These are phyloP conservation scores for Polymixis flavicincta DNA, from an alignment of 2,888 invertebrate genomes.

Conservation along the genomic window DNA sequence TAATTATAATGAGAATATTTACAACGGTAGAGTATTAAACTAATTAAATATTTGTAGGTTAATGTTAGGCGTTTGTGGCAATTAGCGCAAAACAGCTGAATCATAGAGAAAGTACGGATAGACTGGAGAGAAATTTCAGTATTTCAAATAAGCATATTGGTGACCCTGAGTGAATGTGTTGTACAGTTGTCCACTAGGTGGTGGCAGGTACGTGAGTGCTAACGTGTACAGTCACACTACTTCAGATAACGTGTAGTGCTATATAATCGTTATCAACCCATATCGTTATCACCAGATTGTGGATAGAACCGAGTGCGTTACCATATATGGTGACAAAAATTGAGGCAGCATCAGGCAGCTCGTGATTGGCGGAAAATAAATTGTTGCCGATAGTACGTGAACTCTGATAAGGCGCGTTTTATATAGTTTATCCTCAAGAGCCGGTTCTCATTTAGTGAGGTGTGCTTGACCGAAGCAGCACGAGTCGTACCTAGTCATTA, in stretches of 20 bases:
- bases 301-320: constrained; percentile 86
- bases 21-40: constrained; percentile 72
- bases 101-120: constrained; percentile 82
- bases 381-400: constrained; percentile 88
- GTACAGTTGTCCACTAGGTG: constrained; percentile 35
- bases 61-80: constrained; percentile 77
- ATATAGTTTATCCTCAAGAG: constrained; percentile 89
- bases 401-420: constrained; percentile 89
- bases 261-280: constrained; percentile 78
- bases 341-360: constrained; percentile 89
- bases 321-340: constrained; percentile 95
- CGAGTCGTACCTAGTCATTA: constrained; percentile 83
- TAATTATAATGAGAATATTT: constrained; percentile 73
- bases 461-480: constrained; percentile 84
- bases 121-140: constrained; percentile 73
- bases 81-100: constrained; percentile 80
- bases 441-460: constrained; percentile 84
- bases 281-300: constrained; percentile 80
- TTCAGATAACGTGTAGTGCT: constrained; percentile 53
- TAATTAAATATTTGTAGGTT: constrained; percentile 82
- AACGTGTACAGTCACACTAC: constrained; percentile 63
- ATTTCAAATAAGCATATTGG: constrained; percentile 58
- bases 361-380: constrained; percentile 92
- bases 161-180: constrained; percentile 55
- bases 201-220: constrained; percentile 65